Conservation (phyloP, 1,140 invertebrate species). For the Heliconius hermathena region DNA sequence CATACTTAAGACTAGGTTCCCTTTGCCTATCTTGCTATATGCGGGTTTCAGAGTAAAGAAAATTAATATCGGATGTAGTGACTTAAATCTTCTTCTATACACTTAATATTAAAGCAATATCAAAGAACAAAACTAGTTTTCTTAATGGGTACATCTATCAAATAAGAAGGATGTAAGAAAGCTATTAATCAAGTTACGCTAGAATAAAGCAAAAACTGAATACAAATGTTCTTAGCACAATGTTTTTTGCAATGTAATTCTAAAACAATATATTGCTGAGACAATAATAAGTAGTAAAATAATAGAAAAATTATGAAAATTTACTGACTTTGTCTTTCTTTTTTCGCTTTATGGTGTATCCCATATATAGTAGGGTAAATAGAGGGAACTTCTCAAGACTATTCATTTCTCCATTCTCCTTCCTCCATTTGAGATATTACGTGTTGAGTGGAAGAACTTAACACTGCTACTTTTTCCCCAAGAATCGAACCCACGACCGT, state of each 20-base stretch:
- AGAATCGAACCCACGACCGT: neutral
- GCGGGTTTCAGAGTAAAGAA: too few relatives aligned
- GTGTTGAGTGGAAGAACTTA: neutral
- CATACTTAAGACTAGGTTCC: too few relatives aligned
- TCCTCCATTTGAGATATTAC: neutral
- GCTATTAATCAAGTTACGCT: neutral
- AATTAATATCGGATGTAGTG: too few relatives aligned
- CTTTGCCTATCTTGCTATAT: too few relatives aligned
- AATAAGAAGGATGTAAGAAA: neutral
- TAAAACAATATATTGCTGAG: neutral
- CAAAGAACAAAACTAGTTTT: neutral
- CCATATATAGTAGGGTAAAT: neutral
- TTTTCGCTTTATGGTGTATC: too few relatives aligned
- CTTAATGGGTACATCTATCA: neutral
- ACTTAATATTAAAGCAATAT: too few relatives aligned
- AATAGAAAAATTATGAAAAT: too few relatives aligned
- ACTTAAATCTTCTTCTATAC: too few relatives aligned
- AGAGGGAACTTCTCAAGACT: neutral
- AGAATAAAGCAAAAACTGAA: constrained; percentile 4
- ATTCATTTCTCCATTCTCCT: neutral
- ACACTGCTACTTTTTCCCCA: neutral
- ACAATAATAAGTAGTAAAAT: too few relatives aligned
- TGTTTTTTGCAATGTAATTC: neutral
- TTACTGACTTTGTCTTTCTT: too few relatives aligned
- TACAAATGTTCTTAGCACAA: neutral